A percentile compares a stretch with the other conserved stretches of the same genome.
Conservation (phyloP, 2,888 invertebrate genomes). For the Amblyjoppa fuscipennis region DNA sequence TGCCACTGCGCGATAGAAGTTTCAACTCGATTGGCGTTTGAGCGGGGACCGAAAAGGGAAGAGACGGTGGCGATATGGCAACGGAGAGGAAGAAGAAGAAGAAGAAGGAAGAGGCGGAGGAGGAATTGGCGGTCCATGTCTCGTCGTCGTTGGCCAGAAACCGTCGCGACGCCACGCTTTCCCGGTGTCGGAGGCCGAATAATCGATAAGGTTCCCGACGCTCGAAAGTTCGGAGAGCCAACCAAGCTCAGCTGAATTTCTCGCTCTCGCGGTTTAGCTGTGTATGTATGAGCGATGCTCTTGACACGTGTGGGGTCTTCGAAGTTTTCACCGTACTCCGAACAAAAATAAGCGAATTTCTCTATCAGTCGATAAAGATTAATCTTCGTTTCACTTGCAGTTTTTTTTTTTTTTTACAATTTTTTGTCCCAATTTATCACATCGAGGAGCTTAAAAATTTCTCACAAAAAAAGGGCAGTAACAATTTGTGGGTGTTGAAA, state of each 20-base stretch:
- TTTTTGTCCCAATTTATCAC: not conserved
- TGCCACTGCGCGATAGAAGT: slow-evolving; percentile 60
- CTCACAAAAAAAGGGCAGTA: not conserved
- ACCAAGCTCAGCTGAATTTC: slow-evolving; percentile 34
- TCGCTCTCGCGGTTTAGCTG: slow-evolving; percentile 20
- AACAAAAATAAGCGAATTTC: not conserved
- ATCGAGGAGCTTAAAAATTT: not conserved
- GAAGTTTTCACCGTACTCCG: slow-evolving; percentile 1
- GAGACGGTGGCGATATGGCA: slow-evolving; percentile 12
- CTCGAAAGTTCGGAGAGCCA: slow-evolving; percentile 58
- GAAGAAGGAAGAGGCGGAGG: slow-evolving; percentile 15
- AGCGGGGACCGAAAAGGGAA: slow-evolving; percentile 2
- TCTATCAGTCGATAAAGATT: not conserved
- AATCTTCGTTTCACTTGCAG: not conserved
- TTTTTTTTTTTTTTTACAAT: not conserved
- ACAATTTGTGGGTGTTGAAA: not conserved
- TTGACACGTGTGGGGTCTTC: slow-evolving; percentile 7
- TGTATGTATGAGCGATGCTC: slow-evolving; percentile 3
- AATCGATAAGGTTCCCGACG: slow-evolving; percentile 65
- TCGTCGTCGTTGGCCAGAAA: slow-evolving; percentile 50
- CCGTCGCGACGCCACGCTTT: slow-evolving; percentile 43
- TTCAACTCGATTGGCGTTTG: slow-evolving; percentile 64
- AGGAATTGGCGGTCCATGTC: slow-evolving; percentile 52
- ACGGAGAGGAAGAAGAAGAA: slow-evolving; percentile 16
- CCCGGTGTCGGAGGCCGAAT: slow-evolving; percentile 63